Conservation (phyloP, 2,797 vertebrate genomes). For the Labroides dimidiatus region DNA sequence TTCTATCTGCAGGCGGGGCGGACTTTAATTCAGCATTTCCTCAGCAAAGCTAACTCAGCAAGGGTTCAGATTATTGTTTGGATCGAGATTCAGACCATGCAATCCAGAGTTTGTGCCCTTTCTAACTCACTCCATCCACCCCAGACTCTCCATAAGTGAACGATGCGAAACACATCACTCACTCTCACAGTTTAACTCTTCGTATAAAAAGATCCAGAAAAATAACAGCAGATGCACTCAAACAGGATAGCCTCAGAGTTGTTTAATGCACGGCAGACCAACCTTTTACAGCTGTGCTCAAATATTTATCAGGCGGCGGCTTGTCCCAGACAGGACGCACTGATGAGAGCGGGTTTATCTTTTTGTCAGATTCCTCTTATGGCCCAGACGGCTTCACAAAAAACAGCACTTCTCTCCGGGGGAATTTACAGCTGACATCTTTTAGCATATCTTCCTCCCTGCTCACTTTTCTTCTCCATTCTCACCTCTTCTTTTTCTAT, state of each 20-base stretch:
- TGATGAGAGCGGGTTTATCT: conserved; percentile 48
- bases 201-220: conserved; percentile 17
- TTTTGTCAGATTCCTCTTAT: conserved; percentile 56
- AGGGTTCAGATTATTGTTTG: background rate
- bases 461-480: conserved; percentile 1
- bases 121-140: conserved; percentile 3
- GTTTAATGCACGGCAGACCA: conserved; percentile 35
- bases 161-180: conserved; percentile 36
- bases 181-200: conserved; percentile 22
- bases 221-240: conserved; percentile 21
- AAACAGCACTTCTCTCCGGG: conserved; percentile 23
- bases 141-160: background rate
- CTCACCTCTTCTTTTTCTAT: background rate
- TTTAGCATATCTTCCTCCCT: conserved; percentile 12
- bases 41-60: conserved; percentile 1
- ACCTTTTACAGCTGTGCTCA: conserved; percentile 45
- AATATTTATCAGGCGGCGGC: conserved; percentile 57
- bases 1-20: conserved; percentile 23
- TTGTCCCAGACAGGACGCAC: conserved; percentile 32
- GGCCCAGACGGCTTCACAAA: conserved; percentile 48
- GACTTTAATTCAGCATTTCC: conserved; percentile 29
- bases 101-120: too few relatives aligned
- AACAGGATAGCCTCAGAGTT: conserved; percentile 31
- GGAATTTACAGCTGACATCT: conserved; percentile 36
- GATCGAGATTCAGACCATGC: background rate